Conservation (phyloP, 2,888 invertebrate species). For the Fissipunctia ypsillon region DNA sequence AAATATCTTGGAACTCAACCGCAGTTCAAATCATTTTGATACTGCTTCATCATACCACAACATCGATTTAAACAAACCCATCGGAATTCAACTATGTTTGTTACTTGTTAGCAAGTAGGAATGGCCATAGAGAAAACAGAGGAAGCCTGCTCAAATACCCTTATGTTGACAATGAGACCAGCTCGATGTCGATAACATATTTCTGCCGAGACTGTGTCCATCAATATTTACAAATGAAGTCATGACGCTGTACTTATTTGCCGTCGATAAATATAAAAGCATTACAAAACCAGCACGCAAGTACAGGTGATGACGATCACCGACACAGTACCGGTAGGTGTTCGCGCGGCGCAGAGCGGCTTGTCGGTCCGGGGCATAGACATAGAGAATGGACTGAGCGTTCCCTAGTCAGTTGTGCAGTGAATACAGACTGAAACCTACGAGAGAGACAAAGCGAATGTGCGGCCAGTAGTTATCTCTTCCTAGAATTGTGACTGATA, state of each 20-base stretch:
- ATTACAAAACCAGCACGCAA: slow-evolving; percentile 36
- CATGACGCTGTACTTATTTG: slow-evolving; percentile 9
- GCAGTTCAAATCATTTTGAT: background rate
- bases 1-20: background rate
- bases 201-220: slow-evolving; percentile 16
- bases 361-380: background rate
- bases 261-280: slow-evolving; percentile 35
- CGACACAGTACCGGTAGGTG: slow-evolving; percentile 13
- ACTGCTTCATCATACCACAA: background rate
- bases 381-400: no score
- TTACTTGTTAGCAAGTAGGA: background rate
- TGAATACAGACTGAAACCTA: no score
- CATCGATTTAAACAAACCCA: slow-evolving; percentile 6
- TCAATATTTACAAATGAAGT: slow-evolving; percentile 28
- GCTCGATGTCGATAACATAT: slow-evolving; percentile 7
- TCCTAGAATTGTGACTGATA: no score
- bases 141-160: slow-evolving; percentile 19
- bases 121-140: background rate
- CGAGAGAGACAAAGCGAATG: no score
- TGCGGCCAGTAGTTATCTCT: no score
- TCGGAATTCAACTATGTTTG: background rate
- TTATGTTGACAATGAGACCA: slow-evolving; percentile 14
- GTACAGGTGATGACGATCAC: slow-evolving; percentile 4
- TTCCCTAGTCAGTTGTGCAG: no score
- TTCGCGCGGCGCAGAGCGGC: slow-evolving; percentile 6